phyloP scores from a whole-genome alignment of 1,140 invertebrate genomes.

The Thaumetopoea pityocampa region DNA sequence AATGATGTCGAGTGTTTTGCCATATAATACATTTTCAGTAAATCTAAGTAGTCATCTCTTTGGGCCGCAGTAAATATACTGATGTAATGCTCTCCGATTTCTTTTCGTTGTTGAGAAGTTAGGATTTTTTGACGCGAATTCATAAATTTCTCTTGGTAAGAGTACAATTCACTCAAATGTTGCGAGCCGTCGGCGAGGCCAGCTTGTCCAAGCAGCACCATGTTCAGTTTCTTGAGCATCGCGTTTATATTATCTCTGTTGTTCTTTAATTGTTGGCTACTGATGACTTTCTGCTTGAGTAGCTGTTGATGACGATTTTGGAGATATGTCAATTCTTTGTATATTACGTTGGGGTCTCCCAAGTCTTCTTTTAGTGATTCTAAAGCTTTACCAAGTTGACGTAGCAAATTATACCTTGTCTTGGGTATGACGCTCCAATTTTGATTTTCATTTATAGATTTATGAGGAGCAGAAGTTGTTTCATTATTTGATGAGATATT shows the following conservation, averaged over 20 bases:
- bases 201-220: conserved; percentile 75
- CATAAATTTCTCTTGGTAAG: conserved; percentile 56
- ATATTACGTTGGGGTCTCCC: conserved; percentile 54
- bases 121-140: conserved; percentile 60
- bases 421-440: conserved; percentile 49
- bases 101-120: conserved; percentile 48
- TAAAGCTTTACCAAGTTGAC: conserved; percentile 47
- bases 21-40: conserved; percentile 61
- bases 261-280: conserved; percentile 64
- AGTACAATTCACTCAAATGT: conserved; percentile 64
- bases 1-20: conserved; percentile 15
- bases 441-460: conserved; percentile 30
- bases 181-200: conserved; percentile 69
- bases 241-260: conserved; percentile 57
- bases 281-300: conserved; percentile 59
- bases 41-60: conserved; percentile 64
- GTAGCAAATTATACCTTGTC: conserved; percentile 44
- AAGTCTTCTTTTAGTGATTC: conserved; percentile 50
- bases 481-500: conserved; percentile 27
- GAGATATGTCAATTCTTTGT: conserved; percentile 49
- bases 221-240: conserved; percentile 69
- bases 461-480: conserved; percentile 12
- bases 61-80: conserved; percentile 65
- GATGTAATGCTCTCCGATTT: conserved; percentile 72
- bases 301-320: conserved; percentile 65